These are phyloP conservation scores for Antheraea assamensis DNA, from an alignment of 2,888 invertebrate genomes.

Conservation along the genomic window DNA sequence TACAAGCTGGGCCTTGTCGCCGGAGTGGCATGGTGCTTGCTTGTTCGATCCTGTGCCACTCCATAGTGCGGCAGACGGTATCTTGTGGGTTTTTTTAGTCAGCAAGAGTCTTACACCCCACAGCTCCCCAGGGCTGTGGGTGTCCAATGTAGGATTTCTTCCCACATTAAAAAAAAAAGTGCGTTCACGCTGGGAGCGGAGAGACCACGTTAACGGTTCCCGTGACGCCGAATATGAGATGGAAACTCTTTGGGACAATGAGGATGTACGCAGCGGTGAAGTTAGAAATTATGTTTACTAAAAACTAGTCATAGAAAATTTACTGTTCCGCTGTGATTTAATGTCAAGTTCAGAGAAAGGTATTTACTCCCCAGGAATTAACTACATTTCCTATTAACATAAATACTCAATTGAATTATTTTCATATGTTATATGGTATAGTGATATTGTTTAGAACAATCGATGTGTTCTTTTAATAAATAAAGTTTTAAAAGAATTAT, in stretches of 20 bases:
- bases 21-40: no score
- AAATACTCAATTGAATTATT: not conserved
- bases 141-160: no score
- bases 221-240: conserved; percentile 48
- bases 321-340: not conserved
- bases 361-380: not conserved
- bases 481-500: not conserved
- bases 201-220: conserved; percentile 37
- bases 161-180: no score
- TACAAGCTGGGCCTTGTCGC: no score
- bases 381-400: not conserved
- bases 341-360: not conserved
- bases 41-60: no score
- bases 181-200: conserved; percentile 59
- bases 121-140: no score
- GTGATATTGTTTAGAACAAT: not conserved
- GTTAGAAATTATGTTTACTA: conserved; percentile 65
- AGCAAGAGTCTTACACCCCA: no score
- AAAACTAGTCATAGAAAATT: not conserved
- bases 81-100: no score
- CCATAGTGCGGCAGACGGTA: no score
- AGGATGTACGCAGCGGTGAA: conserved; percentile 69
- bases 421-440: not conserved
- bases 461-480: not conserved
- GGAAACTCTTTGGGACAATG: conserved; percentile 69